Percentiles rank a stretch among this genome's conserved stretches.
Evolutionary conservation across 2,797 vertebrate species (phyloP).

Genomic region (Sphenopsis melanotis): DNA sequence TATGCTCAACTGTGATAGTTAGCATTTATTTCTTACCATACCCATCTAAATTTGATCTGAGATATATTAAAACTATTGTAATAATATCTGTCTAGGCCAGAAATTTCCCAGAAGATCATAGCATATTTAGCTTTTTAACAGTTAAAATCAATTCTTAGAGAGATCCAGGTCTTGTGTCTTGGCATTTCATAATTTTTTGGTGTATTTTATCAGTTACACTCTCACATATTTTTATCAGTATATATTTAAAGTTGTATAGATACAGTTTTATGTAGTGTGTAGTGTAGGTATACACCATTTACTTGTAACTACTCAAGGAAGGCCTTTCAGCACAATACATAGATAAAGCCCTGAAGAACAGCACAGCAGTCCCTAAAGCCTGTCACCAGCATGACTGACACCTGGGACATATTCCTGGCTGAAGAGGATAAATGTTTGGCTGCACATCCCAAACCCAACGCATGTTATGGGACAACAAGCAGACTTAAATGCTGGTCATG

Average conservation of each 20-base stretch:
- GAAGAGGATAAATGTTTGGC: not conserved
- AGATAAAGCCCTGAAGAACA: not conserved
- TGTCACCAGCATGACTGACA: not conserved
- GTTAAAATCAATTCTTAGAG: not conserved
- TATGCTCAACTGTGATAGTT: not conserved
- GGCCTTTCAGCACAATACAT: fast-evolving
- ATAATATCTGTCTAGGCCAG: not conserved
- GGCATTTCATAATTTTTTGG: not conserved
- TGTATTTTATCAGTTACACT: not conserved
- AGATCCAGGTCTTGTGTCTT: not conserved
- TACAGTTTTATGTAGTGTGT: not conserved
- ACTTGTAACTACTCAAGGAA: not conserved
- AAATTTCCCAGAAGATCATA: not conserved
- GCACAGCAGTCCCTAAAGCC: not conserved
- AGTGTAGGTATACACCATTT: not conserved
- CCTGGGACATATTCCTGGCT: not conserved
- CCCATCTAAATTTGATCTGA: not conserved
- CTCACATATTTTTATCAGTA: not conserved
- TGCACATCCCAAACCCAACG: not conserved
- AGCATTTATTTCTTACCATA: not conserved
- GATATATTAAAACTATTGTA: not conserved
- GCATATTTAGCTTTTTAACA: not conserved
- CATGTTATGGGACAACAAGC: not conserved
- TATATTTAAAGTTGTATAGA: not conserved
- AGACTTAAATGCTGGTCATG: not conserved